A percentile compares a stretch with the other conserved stretches of the same genome.
These are phyloP conservation scores for Scartelaos histophorus DNA, from an alignment of 2,113 vertebrate species.

Conservation along the genomic window DNA sequence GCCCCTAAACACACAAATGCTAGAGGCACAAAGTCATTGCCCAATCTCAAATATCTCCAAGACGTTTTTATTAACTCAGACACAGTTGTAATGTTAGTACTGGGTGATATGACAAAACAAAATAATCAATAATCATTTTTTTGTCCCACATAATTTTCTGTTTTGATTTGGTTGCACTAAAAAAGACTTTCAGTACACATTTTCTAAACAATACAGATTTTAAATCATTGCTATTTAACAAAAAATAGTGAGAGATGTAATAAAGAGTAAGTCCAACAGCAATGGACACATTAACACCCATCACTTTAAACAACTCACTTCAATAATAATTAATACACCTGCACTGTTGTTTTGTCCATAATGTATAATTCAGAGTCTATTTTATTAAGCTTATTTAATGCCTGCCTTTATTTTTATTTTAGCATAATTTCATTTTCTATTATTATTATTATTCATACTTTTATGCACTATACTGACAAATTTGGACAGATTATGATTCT, in stretches of 20 bases:
- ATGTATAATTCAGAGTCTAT: too few relatives aligned
- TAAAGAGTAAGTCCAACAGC: too few relatives aligned
- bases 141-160: neutral
- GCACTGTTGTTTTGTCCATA: too few relatives aligned
- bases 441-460: too few relatives aligned
- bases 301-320: too few relatives aligned
- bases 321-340: too few relatives aligned
- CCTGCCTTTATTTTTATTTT: too few relatives aligned
- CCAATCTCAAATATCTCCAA: constrained; percentile 43
- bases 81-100: neutral
- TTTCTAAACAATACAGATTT: neutral
- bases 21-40: constrained; percentile 53
- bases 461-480: too few relatives aligned
- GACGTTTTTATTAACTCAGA: constrained; percentile 55
- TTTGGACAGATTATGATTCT: too few relatives aligned
- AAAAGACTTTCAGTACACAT: neutral
- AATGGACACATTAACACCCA: too few relatives aligned
- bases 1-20: constrained; percentile 70
- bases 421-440: too few relatives aligned
- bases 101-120: neutral
- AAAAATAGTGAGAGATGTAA: neutral
- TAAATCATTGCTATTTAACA: neutral
- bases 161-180: neutral
- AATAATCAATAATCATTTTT: neutral
- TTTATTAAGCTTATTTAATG: too few relatives aligned